Conservation (phyloP, 2,113 vertebrate genomes). For the Deroptyus accipitrinus region DNA sequence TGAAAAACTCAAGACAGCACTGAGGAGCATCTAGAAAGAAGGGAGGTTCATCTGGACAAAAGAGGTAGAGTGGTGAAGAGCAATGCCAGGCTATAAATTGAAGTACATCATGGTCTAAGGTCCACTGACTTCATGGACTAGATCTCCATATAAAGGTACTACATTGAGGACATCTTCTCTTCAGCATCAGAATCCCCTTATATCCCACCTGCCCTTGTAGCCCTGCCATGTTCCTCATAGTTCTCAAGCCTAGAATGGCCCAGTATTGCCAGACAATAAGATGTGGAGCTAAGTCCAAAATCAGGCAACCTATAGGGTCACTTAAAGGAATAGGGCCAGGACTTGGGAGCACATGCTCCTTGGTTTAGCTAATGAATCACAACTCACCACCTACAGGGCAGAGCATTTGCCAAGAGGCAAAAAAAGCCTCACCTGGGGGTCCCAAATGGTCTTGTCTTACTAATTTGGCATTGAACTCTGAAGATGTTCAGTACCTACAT, state of each 20-base stretch:
- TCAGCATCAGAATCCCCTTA: background rate
- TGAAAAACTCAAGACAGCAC: background rate
- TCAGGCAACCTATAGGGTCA: background rate
- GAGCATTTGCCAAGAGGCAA: background rate
- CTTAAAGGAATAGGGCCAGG: background rate
- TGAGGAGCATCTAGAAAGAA: background rate
- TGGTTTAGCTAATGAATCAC: background rate
- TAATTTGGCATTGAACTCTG: too few relatives aligned
- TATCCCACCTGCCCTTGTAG: background rate
- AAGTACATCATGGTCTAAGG: background rate
- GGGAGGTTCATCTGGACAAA: background rate
- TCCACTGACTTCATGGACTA: background rate
- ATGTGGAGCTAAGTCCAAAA: background rate
- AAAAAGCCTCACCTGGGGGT: background rate
- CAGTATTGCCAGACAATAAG: background rate
- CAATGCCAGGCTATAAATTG: background rate
- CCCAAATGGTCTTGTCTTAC: background rate
- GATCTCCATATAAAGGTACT: background rate
- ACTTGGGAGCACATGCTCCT: background rate
- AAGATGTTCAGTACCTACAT: background rate
- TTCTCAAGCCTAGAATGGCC: background rate
- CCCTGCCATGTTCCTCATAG: accelerated
- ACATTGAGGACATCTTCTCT: background rate
- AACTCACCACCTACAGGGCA: background rate
- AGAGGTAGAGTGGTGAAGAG: background rate